Base-by-base conservation (phyloP, 2,113 vertebrate species). In the Phodopus roborovskii region DNA sequence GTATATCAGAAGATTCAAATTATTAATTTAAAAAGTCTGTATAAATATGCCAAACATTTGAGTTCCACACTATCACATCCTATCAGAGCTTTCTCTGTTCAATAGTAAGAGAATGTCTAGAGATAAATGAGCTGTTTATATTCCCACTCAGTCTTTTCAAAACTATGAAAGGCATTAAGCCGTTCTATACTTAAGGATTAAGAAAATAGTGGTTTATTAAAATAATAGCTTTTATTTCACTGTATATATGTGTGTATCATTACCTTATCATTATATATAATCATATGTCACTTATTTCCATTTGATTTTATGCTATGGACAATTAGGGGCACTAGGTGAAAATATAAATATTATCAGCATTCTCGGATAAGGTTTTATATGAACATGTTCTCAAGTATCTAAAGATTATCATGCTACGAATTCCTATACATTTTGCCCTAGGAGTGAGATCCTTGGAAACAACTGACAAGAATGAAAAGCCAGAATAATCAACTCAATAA, bases 181-280 rank as follows among this genome's bases (percentile, higher is more conserved):
- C 19, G 87, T 93, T 88, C 58, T 85, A 92, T 91, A 91, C 42
- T 89, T 79, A 89, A 90, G 33, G 62, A 70, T 62, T 87, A 7
- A 78, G 45, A 87, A 92, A 96, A 93, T 24, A 90, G n/a, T 78
- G 36, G 83, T 79, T 92, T 96, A 92, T 86, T 88, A 92, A 68
- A 82, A 81, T 26, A 13, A 78, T 11, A 53, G 50, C 50, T 53
- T 53, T 53, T 53, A 82, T 17, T 22, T 62, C 28, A 95, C 45
- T 58, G 62, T 60, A 82, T 91, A 5, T 83, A 7, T 58, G 30
- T 88, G 12, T 26, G 26, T 71, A 24, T 26, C 33, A 87, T 50
- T 82, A 56, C 20, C 79, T 64, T 36, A 45, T 22, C 22, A 70
- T 81, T 77, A 39, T 48, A 33, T n/a, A 64, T 62, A 60, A 88